Base-by-base conservation (phyloP, 2,113 vertebrate genomes). In the Uria lomvia region DNA sequence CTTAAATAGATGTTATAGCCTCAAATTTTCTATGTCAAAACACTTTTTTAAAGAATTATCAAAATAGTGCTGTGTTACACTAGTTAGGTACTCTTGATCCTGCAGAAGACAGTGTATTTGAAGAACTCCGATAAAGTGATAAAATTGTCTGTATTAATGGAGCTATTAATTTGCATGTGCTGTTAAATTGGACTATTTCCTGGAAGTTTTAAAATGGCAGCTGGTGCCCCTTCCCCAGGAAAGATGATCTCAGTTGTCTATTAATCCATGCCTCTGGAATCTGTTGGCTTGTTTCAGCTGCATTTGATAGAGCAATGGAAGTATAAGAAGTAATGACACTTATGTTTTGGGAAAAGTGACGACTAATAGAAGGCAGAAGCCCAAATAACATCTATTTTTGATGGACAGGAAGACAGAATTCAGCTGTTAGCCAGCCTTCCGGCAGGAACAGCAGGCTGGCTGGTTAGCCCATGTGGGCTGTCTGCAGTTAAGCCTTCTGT, bases 371-470 rank as follows among this genome's bases (percentile, higher is more conserved):
- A 81, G 70, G 66, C 90, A 91, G 87, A 94, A 94, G 65, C 70
- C 74, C 80, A 96, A 94, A 94, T 90, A 95, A 87, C 22, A 60
- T 82, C 53, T 95, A 42, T 91, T 95, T 97, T 88, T 96, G 91
- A 75, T 63, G 40, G 72, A 91, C 65, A 63, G 30, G 56, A 87
- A 90, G 95, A 82, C 29, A 85, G 65, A 84, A 90, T 90, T 96
- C 77, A 88, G 53, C 84, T 96, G 80, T 63, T 96, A 87, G 70
- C 60, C 66, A 38, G 80, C 63, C 24, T 94, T 26, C 90, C 90
- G 95, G 65, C 87, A 90, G 47, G 56, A 74, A 8, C 0, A 1
- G 32, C 73, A 60, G 66, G 23, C 87, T 92, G 76, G 13, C 68
- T 92, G 56, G 16, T 62, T 68, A 87, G 65, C 68, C 55, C 24